phyloP scores from a whole-genome alignment of 2,113 vertebrate species.

The Pungitius pungitius region DNA sequence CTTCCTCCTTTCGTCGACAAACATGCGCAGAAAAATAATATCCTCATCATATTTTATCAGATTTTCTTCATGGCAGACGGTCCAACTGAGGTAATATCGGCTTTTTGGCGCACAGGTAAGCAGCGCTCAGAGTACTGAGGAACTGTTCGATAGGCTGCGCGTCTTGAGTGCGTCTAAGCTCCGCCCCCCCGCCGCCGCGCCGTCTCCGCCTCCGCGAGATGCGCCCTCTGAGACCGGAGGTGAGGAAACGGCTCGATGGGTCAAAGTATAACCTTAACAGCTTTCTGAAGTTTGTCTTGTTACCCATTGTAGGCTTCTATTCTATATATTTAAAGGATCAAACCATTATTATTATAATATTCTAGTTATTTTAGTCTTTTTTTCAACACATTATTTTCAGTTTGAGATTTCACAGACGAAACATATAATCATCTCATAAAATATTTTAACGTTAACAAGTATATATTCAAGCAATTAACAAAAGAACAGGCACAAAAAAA shows the following conservation, averaged over 20 bases:
- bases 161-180: conserved; percentile 54
- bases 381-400: background rate
- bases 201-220: conserved; percentile 20
- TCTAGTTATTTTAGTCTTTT: background rate
- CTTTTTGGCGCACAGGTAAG: conserved; percentile 53
- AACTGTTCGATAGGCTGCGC: conserved; percentile 45
- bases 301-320: background rate
- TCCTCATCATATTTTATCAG: conserved; percentile 58
- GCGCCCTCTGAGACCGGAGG: conserved; percentile 37
- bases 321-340: background rate
- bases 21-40: conserved; percentile 42
- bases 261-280: background rate
- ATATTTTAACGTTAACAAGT: no score
- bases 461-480: no score
- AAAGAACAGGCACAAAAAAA: no score
- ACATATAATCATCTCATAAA: background rate
- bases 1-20: conserved; percentile 30
- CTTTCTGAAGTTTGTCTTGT: background rate
- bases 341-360: no score
- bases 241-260: conserved; percentile 7
- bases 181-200: conserved; percentile 44
- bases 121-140: conserved; percentile 34
- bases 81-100: conserved; percentile 32
- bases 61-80: conserved; percentile 33
- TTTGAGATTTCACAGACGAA: background rate